Evolutionary conservation across 2,888 invertebrate genomes (phyloP), one percentile per base, ranked within the genome.

Genomic region (Sycophila texana): DNA sequence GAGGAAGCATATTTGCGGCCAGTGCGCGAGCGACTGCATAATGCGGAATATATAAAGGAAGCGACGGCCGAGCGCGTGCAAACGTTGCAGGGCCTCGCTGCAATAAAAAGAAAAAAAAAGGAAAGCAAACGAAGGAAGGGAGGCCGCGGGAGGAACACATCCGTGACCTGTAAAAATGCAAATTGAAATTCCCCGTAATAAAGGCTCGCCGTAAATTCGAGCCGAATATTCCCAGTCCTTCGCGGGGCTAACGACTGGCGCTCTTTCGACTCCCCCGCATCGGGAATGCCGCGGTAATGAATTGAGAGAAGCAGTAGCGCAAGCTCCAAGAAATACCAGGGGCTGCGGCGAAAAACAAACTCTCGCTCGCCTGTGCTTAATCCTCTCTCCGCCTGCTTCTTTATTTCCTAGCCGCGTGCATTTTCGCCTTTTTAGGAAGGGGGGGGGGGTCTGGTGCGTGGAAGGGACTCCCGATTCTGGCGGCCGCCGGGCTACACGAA

Each of bases 131-230:
- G 49, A 30, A 75, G 18, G 14, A 12, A 49, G 49, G 39, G 14
- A n/a, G 39, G 55, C 18, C 26, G 16, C 26, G 16, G 26, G 47
- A 22, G 16, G 18, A 53, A 49, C 18, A 30, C 12, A 49, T 16
- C 47, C 26, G n/a, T 5, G 20, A 30, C 58, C 22, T 57, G 74
- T 74, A 81, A 79, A 81, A 78, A 77, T 81, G 81, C 72, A 81
- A 81, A 81, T 81, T 74, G 72, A 77, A 81, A 81, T 81, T 78
- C 75, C 30, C 30, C 22, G 72, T 71, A 78, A 74, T 74, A 81
- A 77, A 71, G 71, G 70, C 66, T 20, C 61, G 71, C 58, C 70
- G 60, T 81, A 81, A 77, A 81, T 77, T 77, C 47, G 16, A 1
- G 39, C 58, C 65, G 63, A 72, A 71, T 57, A 65, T 39, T 65